Evolutionary conservation across 2,797 vertebrate genomes (phyloP), one percentile per base, ranked within the genome.

Genomic region (Hemitrygon akajei): DNA sequence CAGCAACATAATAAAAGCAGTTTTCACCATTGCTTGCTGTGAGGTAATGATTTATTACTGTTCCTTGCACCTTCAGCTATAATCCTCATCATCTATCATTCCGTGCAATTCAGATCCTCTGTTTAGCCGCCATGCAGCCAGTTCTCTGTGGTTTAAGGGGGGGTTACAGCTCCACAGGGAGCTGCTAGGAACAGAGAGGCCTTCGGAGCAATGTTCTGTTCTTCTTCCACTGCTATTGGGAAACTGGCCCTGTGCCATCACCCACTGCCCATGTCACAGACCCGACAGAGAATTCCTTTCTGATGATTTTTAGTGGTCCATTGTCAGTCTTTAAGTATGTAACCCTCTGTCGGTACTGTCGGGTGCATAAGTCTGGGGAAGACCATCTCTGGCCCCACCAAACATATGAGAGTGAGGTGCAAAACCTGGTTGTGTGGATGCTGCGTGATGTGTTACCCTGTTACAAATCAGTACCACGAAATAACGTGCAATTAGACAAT

Each of bases 1-100:
- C 22, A 27, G 11, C 47, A 25, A 82, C 47, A 56, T 16, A 7
- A 6, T 9, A 4, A 47, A 81, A 81, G 16, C 37, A 56, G 56
- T 58, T 84, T 84, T 84, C 81, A 58, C 81, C 11, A 30, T 58
- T 25, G 3, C 47, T 84, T 84, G 81, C 81, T 84, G 47, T 84
- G 47, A 84, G 58, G 30, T 30, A 84, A 40, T 84, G 56, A 84
- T 84, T 84, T 84, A 84, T 84, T 56, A 84, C 30, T 84, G 47
- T 4, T 27, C 30, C 47, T 56, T 82, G 6, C 20, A 12, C 47
- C 14, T 58, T 84, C 40, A 58, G 47, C 11, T 58, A 14, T 11
- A 84, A 16, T 84, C 47, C 47, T 30, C 27, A 56, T 27, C 81
- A 84, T 84, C 30, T 58, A 84, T 30, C 81, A 27, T 84, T 58